Evolutionary conservation across 2,888 invertebrate genomes (phyloP).

Genomic region (Allygus modestus): DNA sequence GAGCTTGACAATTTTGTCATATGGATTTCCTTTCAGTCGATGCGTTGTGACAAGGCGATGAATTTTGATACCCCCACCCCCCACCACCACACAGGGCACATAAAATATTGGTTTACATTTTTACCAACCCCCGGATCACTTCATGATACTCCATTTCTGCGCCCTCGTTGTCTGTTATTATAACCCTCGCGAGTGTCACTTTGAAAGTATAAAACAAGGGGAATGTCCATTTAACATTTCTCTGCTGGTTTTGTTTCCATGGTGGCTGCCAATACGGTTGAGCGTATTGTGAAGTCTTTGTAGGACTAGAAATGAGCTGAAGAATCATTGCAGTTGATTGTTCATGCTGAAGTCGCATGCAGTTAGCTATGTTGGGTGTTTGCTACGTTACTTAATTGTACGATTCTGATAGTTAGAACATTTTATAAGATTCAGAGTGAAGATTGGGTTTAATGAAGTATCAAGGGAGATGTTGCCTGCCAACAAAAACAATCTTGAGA

Average conservation of each 20-base stretch:
- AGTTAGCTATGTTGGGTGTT: no score
- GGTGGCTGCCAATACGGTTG: not conserved
- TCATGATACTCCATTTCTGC: slow-evolving; percentile 22
- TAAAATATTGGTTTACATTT: slow-evolving; percentile 53
- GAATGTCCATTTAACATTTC: not conserved
- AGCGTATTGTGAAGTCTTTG: not conserved
- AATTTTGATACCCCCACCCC: slow-evolving; percentile 21
- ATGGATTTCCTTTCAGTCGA: slow-evolving; percentile 12
- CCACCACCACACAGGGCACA: not conserved
- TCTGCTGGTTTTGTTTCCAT: not conserved
- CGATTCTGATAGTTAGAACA: no score
- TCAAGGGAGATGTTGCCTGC: no score
- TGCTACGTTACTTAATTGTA: no score
- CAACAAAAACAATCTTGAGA: no score
- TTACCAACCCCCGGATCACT: slow-evolving; percentile 18
- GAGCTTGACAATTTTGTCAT: not conserved
- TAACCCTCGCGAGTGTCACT: slow-evolving; percentile 11
- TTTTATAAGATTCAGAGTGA: no score
- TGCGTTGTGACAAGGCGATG: slow-evolving; percentile 10
- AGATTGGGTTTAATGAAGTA: no score
- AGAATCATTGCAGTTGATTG: no score
- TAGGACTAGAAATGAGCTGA: no score
- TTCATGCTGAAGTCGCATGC: no score
- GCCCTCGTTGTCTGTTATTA: slow-evolving; percentile 27
- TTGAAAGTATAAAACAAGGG: slow-evolving; percentile 12